Evolutionary conservation across 2,113 vertebrate genomes (phyloP).

Genomic region (Sinocyclocheilus maitianheensis): DNA sequence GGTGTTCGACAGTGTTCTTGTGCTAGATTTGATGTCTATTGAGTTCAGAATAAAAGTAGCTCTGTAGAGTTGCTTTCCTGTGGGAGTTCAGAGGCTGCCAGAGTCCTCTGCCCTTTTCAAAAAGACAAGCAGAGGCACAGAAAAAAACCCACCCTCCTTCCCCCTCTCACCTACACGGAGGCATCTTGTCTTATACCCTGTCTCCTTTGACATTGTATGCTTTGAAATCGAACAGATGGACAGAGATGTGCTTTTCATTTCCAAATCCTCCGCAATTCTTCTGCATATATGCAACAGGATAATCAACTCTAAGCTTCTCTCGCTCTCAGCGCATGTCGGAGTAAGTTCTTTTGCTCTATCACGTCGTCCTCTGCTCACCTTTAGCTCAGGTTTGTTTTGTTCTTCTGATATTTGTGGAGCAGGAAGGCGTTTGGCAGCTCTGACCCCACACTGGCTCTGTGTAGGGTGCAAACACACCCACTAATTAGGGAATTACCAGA

Average conservation of each 20-base stretch:
- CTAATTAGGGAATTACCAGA: background rate
- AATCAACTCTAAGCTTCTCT: slow-evolving; percentile 9
- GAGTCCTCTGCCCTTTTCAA: slow-evolving; percentile 40
- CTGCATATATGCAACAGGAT: background rate
- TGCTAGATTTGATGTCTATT: slow-evolving; percentile 25
- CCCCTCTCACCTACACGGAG: background rate
- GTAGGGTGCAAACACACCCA: background rate
- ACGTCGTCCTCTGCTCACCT: slow-evolving; percentile 23
- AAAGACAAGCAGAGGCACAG: slow-evolving; percentile 20
- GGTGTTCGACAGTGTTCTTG: slow-evolving; percentile 24
- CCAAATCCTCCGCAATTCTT: slow-evolving; percentile 22
- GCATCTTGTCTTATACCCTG: background rate
- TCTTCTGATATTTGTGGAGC: background rate
- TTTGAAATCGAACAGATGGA: slow-evolving; percentile 31
- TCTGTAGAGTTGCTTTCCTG: slow-evolving; percentile 29
- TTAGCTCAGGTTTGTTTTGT: slow-evolving; percentile 8
- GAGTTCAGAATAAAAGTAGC: slow-evolving; percentile 29
- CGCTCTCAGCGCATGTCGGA: background rate
- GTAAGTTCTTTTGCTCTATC: slow-evolving; percentile 4
- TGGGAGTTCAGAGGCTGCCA: slow-evolving; percentile 33
- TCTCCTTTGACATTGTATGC: background rate
- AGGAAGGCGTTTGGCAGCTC: background rate
- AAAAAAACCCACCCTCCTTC: background rate
- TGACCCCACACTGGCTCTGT: background rate
- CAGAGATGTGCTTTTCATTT: background rate